Percentiles rank a stretch among this genome's conserved stretches.
Conservation (phyloP, 2,888 invertebrate species). For the Yponomeuta plumbellus region DNA sequence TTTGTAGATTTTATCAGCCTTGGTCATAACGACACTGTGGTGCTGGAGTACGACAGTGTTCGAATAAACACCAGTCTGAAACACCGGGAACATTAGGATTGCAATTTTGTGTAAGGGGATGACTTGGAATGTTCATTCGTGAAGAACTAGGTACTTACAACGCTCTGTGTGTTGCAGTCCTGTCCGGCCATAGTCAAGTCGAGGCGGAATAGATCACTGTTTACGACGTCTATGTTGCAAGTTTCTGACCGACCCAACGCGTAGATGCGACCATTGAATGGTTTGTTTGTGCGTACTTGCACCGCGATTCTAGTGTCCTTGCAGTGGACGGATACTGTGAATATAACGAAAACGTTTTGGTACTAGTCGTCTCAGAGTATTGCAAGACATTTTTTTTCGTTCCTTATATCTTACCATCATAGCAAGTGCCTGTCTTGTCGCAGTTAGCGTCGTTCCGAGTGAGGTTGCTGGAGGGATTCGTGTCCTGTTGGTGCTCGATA, state of each 20-base stretch:
- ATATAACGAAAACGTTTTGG: conserved; percentile 19
- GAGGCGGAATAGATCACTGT: conserved; percentile 93
- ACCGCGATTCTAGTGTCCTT: conserved; percentile 96
- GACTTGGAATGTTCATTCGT: background rate
- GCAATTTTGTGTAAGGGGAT: background rate
- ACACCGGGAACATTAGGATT: conserved; percentile 28
- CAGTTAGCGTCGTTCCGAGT: conserved; percentile 90
- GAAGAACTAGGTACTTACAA: conserved; percentile 79
- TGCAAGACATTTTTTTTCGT: background rate
- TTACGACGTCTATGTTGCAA: conserved; percentile 95
- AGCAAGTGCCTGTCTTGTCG: conserved; percentile 96
- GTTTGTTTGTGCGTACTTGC: conserved; percentile 93
- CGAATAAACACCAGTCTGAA: conserved; percentile 93
- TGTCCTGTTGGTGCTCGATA: conserved; percentile 86
- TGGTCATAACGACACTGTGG: conserved; percentile 97
- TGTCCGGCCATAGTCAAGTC: conserved; percentile 96
- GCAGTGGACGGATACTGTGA: conserved; percentile 92
- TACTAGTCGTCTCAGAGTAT: background rate
- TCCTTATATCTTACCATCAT: conserved; percentile 83
- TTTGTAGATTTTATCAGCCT: conserved; percentile 97
- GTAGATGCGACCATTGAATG: conserved; percentile 96
- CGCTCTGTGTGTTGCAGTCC: conserved; percentile 96
- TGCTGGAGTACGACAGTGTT: conserved; percentile 96
- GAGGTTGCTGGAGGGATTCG: conserved; percentile 80
- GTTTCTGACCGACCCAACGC: conserved; percentile 95